phyloP scores from a whole-genome alignment of 2,113 vertebrate genomes.

The Peromyscus polionotus region DNA sequence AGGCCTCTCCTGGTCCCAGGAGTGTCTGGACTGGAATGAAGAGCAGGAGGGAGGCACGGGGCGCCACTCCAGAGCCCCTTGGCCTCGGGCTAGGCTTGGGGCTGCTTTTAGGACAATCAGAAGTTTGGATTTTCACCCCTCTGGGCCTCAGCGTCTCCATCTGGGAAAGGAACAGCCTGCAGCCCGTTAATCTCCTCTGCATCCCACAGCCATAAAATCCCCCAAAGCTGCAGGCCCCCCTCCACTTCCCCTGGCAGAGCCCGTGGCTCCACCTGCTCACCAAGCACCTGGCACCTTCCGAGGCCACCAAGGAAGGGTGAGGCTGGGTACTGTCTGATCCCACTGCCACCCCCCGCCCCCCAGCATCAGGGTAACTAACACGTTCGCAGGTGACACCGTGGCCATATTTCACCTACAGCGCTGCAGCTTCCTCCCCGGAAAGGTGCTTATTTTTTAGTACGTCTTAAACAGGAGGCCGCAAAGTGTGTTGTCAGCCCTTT shows the following conservation, averaged over 20 bases:
- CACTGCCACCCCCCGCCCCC: neutral
- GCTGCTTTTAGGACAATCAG: neutral
- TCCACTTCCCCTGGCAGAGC: neutral
- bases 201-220: neutral
- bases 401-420: constrained; percentile 64
- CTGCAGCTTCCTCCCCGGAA: constrained; percentile 64
- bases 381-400: neutral
- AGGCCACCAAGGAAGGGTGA: neutral
- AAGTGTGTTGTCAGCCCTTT: constrained; percentile 79
- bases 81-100: neutral
- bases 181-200: neutral
- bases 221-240: neutral
- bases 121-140: neutral
- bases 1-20: neutral
- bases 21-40: neutral
- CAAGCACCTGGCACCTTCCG: neutral
- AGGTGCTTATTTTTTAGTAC: constrained; percentile 82
- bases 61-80: neutral
- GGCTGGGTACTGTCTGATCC: neutral
- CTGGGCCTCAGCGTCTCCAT: neutral
- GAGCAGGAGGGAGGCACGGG: neutral
- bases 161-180: neutral
- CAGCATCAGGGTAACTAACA: neutral
- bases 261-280: neutral
- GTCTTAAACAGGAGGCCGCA: constrained; percentile 79